Evolutionary conservation across 1,140 invertebrate species (phyloP).

Genomic region (Dendrolimus punctatus): DNA sequence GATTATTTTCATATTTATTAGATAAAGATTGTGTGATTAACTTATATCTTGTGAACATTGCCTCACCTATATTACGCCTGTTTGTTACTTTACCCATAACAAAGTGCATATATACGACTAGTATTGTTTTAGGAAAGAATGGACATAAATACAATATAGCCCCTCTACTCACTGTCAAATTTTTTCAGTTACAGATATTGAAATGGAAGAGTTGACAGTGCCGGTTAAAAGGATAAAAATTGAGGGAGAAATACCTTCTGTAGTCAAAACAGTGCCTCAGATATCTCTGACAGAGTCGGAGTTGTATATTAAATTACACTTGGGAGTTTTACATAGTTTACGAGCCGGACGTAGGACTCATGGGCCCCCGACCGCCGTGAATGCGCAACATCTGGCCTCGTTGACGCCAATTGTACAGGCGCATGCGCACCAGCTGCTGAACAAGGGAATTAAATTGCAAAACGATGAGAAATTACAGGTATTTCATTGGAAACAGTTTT

Average conservation of each 20-base stretch:
- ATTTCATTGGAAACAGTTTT: neutral
- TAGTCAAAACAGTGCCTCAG: conserved; percentile 33
- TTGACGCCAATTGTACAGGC: conserved; percentile 60
- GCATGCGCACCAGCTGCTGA: conserved; percentile 51
- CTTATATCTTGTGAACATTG: too few relatives aligned
- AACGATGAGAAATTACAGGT: conserved; percentile 52
- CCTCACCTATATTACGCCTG: too few relatives aligned
- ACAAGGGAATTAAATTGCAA: conserved; percentile 30
- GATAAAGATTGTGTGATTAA: too few relatives aligned
- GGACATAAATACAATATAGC: too few relatives aligned
- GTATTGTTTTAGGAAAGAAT: too few relatives aligned
- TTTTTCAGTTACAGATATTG: conserved; percentile 25
- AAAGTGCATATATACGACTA: too few relatives aligned
- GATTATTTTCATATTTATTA: too few relatives aligned
- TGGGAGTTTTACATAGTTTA: conserved; percentile 76
- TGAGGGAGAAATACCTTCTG: conserved; percentile 35
- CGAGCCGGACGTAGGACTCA: conserved; percentile 66
- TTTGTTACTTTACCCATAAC: too few relatives aligned
- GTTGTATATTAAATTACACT: conserved; percentile 76
- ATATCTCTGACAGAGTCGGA: conserved; percentile 43
- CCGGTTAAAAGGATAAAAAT: conserved; percentile 61
- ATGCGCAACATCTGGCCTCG: conserved; percentile 72
- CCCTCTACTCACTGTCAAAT: too few relatives aligned
- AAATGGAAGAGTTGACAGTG: conserved; percentile 34
- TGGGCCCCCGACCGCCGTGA: conserved; percentile 72